Percentiles rank a stretch among this genome's conserved stretches.
Evolutionary conservation across 2,797 vertebrate genomes (phyloP).

Genomic region (Spatula versicolor): DNA sequence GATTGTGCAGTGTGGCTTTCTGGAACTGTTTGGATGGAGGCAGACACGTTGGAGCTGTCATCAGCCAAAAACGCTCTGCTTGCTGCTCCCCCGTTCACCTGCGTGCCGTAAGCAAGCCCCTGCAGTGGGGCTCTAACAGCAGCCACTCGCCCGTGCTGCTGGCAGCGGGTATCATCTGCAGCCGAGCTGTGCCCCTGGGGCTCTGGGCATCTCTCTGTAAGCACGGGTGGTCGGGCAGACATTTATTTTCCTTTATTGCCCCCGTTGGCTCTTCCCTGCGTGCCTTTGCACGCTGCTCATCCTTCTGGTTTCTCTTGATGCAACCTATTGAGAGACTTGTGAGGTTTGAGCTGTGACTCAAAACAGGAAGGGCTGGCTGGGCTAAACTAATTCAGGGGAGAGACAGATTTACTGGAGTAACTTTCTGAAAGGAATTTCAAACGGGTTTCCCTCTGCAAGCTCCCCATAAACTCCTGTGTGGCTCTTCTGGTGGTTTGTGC

Average conservation of each 20-base stretch:
- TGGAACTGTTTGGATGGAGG: background rate
- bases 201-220: background rate
- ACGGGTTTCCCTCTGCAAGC: background rate
- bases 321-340: background rate
- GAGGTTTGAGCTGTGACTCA: background rate
- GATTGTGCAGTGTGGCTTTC: fast-evolving
- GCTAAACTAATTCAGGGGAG: background rate
- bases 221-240: background rate
- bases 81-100: background rate
- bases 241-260: background rate
- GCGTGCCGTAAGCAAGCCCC: background rate
- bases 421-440: background rate
- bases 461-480: background rate
- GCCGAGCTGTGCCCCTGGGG: background rate
- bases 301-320: background rate
- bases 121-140: fast-evolving
- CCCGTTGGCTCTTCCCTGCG: background rate
- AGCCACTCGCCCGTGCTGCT: background rate
- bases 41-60: background rate
- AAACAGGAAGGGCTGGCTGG: background rate
- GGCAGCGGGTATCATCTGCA: background rate
- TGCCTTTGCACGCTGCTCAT: background rate
- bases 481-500: background rate
- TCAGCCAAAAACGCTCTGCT: background rate
- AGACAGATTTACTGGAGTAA: background rate